A percentile compares a stretch with the other conserved stretches of the same genome.
Conservation (phyloP, 2,797 vertebrate species). For the Acrossocheilus wenchowensis region DNA sequence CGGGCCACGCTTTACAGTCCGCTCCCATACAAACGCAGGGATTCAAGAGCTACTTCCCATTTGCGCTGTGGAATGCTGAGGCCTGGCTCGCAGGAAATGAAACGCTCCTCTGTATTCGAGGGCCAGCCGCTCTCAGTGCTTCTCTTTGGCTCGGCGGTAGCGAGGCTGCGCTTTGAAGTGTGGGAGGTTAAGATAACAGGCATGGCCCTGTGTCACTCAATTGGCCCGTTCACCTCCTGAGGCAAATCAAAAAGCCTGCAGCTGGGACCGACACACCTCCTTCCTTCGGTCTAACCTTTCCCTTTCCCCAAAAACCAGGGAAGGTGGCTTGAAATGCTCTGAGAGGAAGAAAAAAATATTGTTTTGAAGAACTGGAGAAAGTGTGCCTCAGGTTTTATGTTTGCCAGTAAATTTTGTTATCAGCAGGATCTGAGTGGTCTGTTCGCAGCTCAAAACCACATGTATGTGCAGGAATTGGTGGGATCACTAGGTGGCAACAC, state of each 20-base stretch:
- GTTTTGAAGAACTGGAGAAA: constrained; percentile 66
- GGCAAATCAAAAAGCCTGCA: constrained; percentile 79
- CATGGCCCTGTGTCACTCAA: constrained; percentile 75
- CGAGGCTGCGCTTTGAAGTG: constrained; percentile 81
- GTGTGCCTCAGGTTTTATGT: not conserved
- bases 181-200: constrained; percentile 88
- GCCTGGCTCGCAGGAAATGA: constrained; percentile 83
- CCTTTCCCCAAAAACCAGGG: constrained; percentile 30
- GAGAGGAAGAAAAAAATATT: constrained; percentile 48
- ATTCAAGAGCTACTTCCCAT: constrained; percentile 84
- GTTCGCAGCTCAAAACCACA: not conserved
- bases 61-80: constrained; percentile 81
- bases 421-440: not conserved
- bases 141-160: constrained; percentile 44
- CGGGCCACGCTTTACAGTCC: constrained; percentile 80
- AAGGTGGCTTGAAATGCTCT: constrained; percentile 67
- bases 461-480: not conserved
- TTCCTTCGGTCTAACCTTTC: constrained; percentile 43
- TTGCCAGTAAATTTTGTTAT: not conserved
- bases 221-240: constrained; percentile 72
- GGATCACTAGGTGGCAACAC: constrained; percentile 4
- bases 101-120: constrained; percentile 84
- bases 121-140: constrained; percentile 56
- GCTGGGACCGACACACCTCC: constrained; percentile 73
- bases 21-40: constrained; percentile 78